Base-by-base conservation (phyloP, 1,140 invertebrate genomes). In the Philotrypesis tridentata region DNA sequence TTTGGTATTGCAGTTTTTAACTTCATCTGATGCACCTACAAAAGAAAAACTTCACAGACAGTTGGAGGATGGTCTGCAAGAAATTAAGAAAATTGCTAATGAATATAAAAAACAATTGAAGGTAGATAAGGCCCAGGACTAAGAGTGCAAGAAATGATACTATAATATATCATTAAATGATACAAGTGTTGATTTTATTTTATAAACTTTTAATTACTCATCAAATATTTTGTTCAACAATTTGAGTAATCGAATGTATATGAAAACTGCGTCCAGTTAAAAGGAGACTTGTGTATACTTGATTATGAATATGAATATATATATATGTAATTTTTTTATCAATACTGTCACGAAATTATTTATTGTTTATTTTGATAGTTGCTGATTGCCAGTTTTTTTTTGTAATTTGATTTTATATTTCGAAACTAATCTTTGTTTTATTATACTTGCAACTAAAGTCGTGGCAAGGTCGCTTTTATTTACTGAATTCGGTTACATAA, bases 1-100 rank as follows among this genome's bases (percentile, higher is more conserved):
- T 89, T 87, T 92, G 78, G 94, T 96, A 0, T 89, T 95, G n/a
- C 93, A 95, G 88, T 88, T 93, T 40, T 88, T 95, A 68, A 94
- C 91, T 78, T 84, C 91, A 6, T 89, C 91, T 72, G 91, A 92
- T 60, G 91, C 92, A 71, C 87, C 87, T 11, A 83, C 85, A 27
- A 91, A 91, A 74, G 87, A 90, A 67, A 85, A 91, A 40, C 83
- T 88, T 21, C 88, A 91, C n/a, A 87, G 90, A 79, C 84, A 88
- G 55, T 84, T 93, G 76, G 85, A 91, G 75, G 86, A 90, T 84
- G 85, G 89, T 61, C 88, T 93, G 73, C 77, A 85, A 14, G 87
- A 92, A 83, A 90, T 95, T 11, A 94, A 94, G 86, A 91, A 92
- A 73, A 88, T 94, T 82, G 93, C 93, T 5, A 91, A 91, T 12